phyloP scores from a whole-genome alignment of 2,797 vertebrate genomes.

The Sandelia bainsii region DNA sequence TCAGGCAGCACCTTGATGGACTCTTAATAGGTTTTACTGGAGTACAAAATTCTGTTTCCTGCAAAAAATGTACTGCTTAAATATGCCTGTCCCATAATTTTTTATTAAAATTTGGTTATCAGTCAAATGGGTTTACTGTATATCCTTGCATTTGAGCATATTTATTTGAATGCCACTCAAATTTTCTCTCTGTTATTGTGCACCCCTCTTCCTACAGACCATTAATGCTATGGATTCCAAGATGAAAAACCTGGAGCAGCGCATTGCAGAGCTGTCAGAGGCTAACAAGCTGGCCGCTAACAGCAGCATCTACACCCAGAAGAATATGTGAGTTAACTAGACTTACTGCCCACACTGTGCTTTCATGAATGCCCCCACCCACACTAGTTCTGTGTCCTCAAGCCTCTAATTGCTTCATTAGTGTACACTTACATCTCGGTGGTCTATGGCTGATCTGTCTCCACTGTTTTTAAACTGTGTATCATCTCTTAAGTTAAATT shows the following conservation, averaged over 20 bases:
- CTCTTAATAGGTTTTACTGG: constrained; percentile 65
- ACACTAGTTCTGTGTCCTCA: constrained; percentile 28
- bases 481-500: constrained; percentile 16
- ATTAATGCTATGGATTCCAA: constrained; percentile 99
- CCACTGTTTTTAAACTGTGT: constrained; percentile 13
- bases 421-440: constrained; percentile 26
- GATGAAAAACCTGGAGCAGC: constrained; percentile 98
- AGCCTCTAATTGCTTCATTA: constrained; percentile 56
- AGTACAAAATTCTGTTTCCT: constrained; percentile 49
- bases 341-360: constrained; percentile 44
- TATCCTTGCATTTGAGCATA: neutral
- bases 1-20: constrained; percentile 68
- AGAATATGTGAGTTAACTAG: constrained; percentile 94
- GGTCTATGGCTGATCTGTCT: constrained; percentile 11
- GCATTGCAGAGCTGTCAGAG: constrained; percentile 96
- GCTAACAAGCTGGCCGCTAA: constrained; percentile 99
- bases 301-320: constrained; percentile 98
- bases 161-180: constrained; percentile 15
- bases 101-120: constrained; percentile 22
- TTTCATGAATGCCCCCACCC: constrained; percentile 43
- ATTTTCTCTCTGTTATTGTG: constrained; percentile 22
- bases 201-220: constrained; percentile 83
- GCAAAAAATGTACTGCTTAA: constrained; percentile 15
- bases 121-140: constrained; percentile 20
- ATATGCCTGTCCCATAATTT: constrained; percentile 19